Base-by-base conservation (phyloP, 2,888 invertebrate genomes). In the Dinocampus coccinellae region DNA sequence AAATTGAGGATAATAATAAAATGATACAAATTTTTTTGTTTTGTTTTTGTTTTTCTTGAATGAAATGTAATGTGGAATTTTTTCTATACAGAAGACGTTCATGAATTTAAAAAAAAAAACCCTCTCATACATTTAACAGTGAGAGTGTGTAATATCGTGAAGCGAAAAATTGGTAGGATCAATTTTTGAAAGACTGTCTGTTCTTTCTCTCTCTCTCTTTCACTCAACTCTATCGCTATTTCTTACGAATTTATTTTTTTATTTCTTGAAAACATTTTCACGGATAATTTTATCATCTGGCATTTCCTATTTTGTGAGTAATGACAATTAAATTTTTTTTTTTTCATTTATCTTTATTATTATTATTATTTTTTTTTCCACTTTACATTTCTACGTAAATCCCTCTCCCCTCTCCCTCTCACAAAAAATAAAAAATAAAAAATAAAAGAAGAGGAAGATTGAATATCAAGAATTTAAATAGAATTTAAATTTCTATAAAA, bases 121-220 rank as follows among this genome's bases (percentile, higher is more conserved):
- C 34, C 65, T n/a, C 9, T 10, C 47, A 10, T 39, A n/a, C 47
- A 47, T 16, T 16, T 16, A 24, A 42, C 65, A 36, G 55, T 47
- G 33, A 16, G 13, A 47, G 24, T 16, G 4, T 3, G 11, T n/a
- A n/a, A n/a, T n/a, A n/a, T n/a, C 26, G 26, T 20, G 9, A 24
- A 20, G 33, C n/a, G 24, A 34, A 55, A 22, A 65, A 65, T 55
- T 33, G 65, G 29, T 47, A 20, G 47, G n/a, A 65, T 65, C 34
- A 65, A 65, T 65, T 55, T 53, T 64, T 55, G 22, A 55, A 55
- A 55, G 7, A 13, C 16, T 36, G 55, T 24, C 2, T 7, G 7
- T 4, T 29, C 3, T 29, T 29, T 29, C 7, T 29, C 29, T 7
- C 29, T 7, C 7, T 29, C 29, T 29, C 29, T 29, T 29, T 29